A percentile compares a stretch with the other conserved stretches of the same genome.
Conservation (phyloP, 2,797 vertebrate genomes). For the Cottoperca gobio region DNA sequence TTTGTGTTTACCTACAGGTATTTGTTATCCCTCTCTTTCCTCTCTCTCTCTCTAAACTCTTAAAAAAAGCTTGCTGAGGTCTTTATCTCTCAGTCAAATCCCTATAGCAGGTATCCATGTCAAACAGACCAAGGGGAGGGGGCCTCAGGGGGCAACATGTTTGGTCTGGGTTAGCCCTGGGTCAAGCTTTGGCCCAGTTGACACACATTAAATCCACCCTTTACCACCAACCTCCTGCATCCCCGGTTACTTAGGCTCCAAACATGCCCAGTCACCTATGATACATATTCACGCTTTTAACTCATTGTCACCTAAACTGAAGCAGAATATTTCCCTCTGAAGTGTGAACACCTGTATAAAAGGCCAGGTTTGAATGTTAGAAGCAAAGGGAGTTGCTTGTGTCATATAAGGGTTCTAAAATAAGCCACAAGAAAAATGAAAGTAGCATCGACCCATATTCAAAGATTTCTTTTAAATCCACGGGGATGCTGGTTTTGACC, state of each 20-base stretch:
- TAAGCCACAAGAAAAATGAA: constrained; percentile 74
- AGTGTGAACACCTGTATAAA: constrained; percentile 4
- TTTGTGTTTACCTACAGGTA: constrained; percentile 80
- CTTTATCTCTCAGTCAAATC: constrained; percentile 85
- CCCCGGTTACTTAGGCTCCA: constrained; percentile 22
- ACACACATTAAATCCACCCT: constrained; percentile 77
- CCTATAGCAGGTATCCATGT: constrained; percentile 94
- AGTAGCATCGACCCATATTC: constrained; percentile 65
- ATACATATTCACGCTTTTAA: constrained; percentile 16
- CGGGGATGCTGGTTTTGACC: constrained; percentile 61
- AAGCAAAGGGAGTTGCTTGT: constrained; percentile 9
- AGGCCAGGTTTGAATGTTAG: constrained; percentile 5
- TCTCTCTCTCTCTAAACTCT: constrained; percentile 65
- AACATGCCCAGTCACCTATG: constrained; percentile 15
- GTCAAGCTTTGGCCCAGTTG: constrained; percentile 93
- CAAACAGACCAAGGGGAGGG: constrained; percentile 86
- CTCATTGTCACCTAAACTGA: not conserved
- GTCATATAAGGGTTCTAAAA: constrained; percentile 46
- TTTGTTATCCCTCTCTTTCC: constrained; percentile 80
- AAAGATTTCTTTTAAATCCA: constrained; percentile 36
- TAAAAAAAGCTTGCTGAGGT: constrained; percentile 68
- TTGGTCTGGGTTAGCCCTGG: constrained; percentile 89
- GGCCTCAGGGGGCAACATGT: constrained; percentile 79
- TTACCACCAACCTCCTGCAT: constrained; percentile 49
- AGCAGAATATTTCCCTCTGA: constrained; percentile 7